Evolutionary conservation across 1,140 invertebrate genomes (phyloP), one percentile per base, ranked within the genome.

Genomic region (Polypedilum vanderplanki): DNA sequence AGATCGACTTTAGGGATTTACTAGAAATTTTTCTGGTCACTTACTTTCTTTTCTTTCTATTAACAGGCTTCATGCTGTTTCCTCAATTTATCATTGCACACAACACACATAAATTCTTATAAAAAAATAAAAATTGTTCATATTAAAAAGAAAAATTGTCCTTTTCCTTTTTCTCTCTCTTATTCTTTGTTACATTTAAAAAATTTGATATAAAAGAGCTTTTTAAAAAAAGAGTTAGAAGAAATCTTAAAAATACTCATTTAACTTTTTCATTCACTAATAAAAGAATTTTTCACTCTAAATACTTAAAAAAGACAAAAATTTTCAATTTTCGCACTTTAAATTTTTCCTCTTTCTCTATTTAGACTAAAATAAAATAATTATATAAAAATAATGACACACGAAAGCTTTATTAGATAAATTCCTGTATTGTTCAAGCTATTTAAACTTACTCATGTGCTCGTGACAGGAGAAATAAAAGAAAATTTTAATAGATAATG

Each of bases 371-470:
- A 46, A 46, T 12, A 8, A 46, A 57, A 15, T 12, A 57, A 57
- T 4, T 57, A 12, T 12, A 15, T 57, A 57, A 57, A 12, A n/a
- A 57, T 57, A n/a, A 57, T 57, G 46, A 57, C n/a, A 57, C 46
- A 57, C n/a, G n/a, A 57, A 57, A 57, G 46, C 46, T 57, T 57
- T 57, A 57, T n/a, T 57, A 57, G 46, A 57, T 57, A 57, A 57
- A 57, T 33, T n/a, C 12, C 3, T 0, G 15, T n/a, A 57, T 57
- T 57, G n/a, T 57, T 57, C 46, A n/a, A 10, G 3, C 46, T n/a
- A 57, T 57, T 57, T 15, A n/a, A n/a, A 57, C 46, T n/a, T n/a
- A 57, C 46, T 15, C 46, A 57, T 57, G n/a, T n/a, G 12, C 46
- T 57, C 12, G 12, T n/a, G 46, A 57, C 41, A 46, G 1, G 8